Evolutionary conservation across 2,888 invertebrate species (phyloP).

Genomic region (Adela reaumurella): DNA sequence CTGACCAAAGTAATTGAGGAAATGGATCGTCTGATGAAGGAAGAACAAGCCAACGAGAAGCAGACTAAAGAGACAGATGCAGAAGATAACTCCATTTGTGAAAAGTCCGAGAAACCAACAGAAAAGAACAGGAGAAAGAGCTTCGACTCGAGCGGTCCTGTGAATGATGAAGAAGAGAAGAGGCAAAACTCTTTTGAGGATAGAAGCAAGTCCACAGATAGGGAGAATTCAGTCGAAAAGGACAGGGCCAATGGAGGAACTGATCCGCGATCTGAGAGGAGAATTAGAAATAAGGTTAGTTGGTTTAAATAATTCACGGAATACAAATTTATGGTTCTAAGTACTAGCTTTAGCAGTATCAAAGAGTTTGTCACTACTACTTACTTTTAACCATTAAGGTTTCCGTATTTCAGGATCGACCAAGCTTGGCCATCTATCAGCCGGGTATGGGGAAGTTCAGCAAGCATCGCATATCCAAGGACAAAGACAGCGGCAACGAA

Average conservation of each 20-base stretch:
- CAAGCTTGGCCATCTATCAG: constrained; percentile 85
- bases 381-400: too few relatives aligned
- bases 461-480: constrained; percentile 59
- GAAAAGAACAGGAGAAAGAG: constrained; percentile 35
- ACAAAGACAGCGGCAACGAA: constrained; percentile 32
- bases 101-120: constrained; percentile 12
- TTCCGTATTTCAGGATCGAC: constrained; percentile 64
- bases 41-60: constrained; percentile 18
- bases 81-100: constrained; percentile 15
- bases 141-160: constrained; percentile 30
- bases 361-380: too few relatives aligned
- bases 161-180: constrained; percentile 37
- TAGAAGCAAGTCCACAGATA: constrained; percentile 50
- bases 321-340: too few relatives aligned
- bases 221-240: constrained; percentile 52
- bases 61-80: constrained; percentile 19
- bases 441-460: constrained; percentile 84
- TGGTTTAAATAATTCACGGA: too few relatives aligned
- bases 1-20: constrained; percentile 42
- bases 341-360: too few relatives aligned
- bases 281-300: constrained; percentile 63
- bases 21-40: constrained; percentile 41
- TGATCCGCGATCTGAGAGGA: constrained; percentile 58
- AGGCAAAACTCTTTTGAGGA: constrained; percentile 59
- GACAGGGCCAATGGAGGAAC: constrained; percentile 42